A percentile compares a stretch with the other conserved stretches of the same genome.
phyloP scores from a whole-genome alignment of 2,797 vertebrate species.

The Chaunax sp. region DNA sequence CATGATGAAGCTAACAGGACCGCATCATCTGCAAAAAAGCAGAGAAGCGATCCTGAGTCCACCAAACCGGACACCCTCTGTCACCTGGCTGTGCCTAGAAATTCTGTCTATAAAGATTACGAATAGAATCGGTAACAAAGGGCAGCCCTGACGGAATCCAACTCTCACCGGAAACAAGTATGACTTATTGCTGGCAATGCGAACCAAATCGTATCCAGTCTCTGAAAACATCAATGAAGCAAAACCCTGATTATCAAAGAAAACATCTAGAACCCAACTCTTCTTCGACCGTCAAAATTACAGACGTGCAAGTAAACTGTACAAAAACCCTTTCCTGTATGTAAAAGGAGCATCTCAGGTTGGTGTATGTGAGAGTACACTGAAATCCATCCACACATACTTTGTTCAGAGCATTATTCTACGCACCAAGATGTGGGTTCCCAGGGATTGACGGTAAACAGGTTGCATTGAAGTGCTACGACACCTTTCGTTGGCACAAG shows the following conservation, averaged over 20 bases:
- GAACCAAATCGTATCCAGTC: no score
- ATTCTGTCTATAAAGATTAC: no score
- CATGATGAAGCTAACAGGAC: no score
- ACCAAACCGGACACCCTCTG: no score
- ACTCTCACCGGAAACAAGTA: no score
- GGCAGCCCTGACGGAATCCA: no score
- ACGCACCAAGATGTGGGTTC: conserved; percentile 48
- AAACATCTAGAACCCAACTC: conserved; percentile 11
- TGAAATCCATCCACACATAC: conserved; percentile 51
- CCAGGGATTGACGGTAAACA: conserved; percentile 67
- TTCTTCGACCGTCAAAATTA: conserved; percentile 54
- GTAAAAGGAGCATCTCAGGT: conserved; percentile 36
- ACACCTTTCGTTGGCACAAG: conserved; percentile 78
- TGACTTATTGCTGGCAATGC: no score
- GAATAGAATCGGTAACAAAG: no score
- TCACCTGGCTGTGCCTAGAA: no score
- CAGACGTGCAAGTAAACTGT: conserved; percentile 61
- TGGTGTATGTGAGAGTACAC: conserved; percentile 28
- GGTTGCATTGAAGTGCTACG: conserved; percentile 80
- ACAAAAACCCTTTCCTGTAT: conserved; percentile 57
- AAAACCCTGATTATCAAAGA: conserved; percentile 37
- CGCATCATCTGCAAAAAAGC: no score
- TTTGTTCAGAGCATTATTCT: conserved; percentile 32
- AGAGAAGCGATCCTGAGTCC: no score
- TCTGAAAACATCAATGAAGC: neutral